Evolutionary conservation across 2,797 vertebrate genomes (phyloP).

Genomic region (Anguilla megastoma): DNA sequence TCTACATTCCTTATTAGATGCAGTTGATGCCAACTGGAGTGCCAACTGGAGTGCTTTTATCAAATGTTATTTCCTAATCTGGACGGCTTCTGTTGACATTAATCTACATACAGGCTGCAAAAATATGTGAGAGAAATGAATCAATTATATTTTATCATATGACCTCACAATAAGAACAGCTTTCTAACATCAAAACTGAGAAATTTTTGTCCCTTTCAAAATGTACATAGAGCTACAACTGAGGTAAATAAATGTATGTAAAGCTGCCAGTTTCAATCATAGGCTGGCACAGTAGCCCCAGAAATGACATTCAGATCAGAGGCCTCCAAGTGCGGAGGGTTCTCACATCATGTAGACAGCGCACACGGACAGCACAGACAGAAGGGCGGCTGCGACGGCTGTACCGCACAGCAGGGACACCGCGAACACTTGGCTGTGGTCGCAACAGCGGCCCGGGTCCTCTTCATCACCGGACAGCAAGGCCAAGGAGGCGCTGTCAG

Average conservation of each 20-base stretch:
- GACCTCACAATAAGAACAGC: not conserved
- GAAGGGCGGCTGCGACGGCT: constrained; percentile 45
- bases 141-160: not conserved
- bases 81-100: too few relatives aligned
- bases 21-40: not conserved
- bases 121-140: too few relatives aligned
- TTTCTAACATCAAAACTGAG: not conserved
- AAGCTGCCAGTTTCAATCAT: not conserved
- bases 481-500: constrained; percentile 64
- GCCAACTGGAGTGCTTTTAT: not conserved
- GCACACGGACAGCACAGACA: constrained; percentile 56
- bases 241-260: not conserved
- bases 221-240: not conserved
- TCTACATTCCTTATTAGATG: not conserved
- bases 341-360: constrained; percentile 63
- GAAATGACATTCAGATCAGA: constrained; percentile 56
- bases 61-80: not conserved
- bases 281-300: not conserved
- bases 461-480: constrained; percentile 63
- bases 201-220: not conserved
- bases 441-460: constrained; percentile 39
- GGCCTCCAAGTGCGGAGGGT: constrained; percentile 62
- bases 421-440: constrained; percentile 48
- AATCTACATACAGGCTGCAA: too few relatives aligned
- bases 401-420: constrained; percentile 53